Conservation (phyloP, 2,888 invertebrate genomes). For the Xylota segnis region DNA sequence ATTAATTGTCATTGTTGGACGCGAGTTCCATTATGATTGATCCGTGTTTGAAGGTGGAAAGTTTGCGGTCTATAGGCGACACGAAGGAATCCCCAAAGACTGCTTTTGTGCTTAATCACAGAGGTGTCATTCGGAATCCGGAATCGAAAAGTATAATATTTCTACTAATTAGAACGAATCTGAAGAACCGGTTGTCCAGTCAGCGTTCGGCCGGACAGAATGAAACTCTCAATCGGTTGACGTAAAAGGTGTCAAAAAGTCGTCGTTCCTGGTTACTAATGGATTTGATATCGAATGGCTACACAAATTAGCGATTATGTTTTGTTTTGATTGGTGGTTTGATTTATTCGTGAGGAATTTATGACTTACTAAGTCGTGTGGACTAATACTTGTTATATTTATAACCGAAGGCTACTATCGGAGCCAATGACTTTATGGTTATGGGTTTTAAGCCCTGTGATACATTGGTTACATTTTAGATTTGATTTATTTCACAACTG, state of each 20-base stretch:
- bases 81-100: slow-evolving; percentile 8
- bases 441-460: not conserved
- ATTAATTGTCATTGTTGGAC: not conserved
- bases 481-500: not conserved
- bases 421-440: too few relatives aligned
- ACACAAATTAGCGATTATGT: slow-evolving; percentile 14
- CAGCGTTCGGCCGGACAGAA: not conserved
- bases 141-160: slow-evolving; percentile 16
- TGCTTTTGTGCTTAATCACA: not conserved
- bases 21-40: not conserved
- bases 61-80: not conserved
- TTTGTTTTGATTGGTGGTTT: slow-evolving; percentile 3
- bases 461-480: too few relatives aligned
- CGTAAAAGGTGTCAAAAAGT: not conserved
- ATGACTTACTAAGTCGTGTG: not conserved
- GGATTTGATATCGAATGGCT: slow-evolving; percentile 1
- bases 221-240: not conserved
- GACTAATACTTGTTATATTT: not conserved
- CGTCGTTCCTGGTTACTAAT: not conserved
- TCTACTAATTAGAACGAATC: slow-evolving; percentile 22
- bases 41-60: slow-evolving; percentile 4
- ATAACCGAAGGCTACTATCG: not conserved
- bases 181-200: slow-evolving; percentile 12
- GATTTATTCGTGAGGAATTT: not conserved
- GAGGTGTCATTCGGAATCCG: slow-evolving; percentile 2